Conservation (phyloP, 2,797 vertebrate species). For the Sitta carolinensis region DNA sequence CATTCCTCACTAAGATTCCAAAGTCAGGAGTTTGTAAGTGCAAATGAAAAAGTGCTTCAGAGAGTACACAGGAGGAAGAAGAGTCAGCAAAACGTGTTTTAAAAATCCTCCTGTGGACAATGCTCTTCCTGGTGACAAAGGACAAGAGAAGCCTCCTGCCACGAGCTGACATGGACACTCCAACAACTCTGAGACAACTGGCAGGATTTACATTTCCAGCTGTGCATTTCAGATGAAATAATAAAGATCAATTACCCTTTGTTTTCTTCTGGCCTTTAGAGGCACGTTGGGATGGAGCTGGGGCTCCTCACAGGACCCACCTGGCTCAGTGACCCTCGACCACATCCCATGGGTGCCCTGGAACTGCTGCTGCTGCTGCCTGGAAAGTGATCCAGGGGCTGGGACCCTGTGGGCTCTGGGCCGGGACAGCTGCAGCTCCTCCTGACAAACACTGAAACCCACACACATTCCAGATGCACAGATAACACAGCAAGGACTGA, state of each 20-base stretch:
- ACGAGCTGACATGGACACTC: neutral
- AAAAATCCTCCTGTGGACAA: neutral
- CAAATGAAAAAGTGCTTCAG: neutral
- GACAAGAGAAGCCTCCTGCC: neutral
- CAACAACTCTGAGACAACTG: neutral
- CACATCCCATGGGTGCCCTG: neutral
- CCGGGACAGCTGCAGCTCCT: conserved; percentile 12
- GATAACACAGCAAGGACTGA: neutral
- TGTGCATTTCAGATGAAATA: neutral
- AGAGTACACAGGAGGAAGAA: neutral
- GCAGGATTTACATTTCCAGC: neutral
- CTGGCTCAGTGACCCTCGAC: neutral
- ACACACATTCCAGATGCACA: neutral
- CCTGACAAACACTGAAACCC: neutral
- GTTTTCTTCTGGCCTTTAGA: neutral
- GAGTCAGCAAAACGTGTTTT: neutral
- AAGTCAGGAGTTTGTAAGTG: neutral
- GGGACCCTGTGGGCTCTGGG: neutral
- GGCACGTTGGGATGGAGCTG: neutral
- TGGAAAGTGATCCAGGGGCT: neutral
- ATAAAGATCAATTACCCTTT: neutral
- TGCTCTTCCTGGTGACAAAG: neutral
- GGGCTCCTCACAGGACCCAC: neutral
- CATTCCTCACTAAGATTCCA: neutral
- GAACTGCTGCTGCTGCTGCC: neutral